Conservation (phyloP, 2,888 invertebrate species). For the Phyllotreta striolata region DNA sequence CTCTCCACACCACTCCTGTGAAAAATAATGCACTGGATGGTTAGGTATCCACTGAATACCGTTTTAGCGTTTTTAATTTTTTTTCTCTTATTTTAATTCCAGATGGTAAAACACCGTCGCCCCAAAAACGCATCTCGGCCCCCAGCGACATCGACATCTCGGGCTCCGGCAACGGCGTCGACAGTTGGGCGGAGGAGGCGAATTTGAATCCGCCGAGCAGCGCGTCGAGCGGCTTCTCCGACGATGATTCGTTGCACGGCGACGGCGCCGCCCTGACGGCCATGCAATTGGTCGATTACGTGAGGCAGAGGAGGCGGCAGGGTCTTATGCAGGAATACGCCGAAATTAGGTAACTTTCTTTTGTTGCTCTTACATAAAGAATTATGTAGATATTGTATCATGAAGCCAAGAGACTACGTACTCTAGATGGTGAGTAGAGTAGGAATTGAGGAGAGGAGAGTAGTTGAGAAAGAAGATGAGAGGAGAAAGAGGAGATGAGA, state of each 20-base stretch:
- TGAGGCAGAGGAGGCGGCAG: slow-evolving; percentile 76
- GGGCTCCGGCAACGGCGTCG: slow-evolving; percentile 56
- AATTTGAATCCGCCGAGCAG: slow-evolving; percentile 75
- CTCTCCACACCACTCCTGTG: too few species aligned
- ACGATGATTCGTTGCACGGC: slow-evolving; percentile 85
- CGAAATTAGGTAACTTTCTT: slow-evolving; percentile 74
- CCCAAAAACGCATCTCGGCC: slow-evolving; percentile 57
- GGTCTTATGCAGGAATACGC: slow-evolving; percentile 89
- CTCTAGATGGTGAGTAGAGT: too few species aligned
- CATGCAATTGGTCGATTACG: slow-evolving; percentile 78
- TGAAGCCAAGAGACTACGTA: too few species aligned
- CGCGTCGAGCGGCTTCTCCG: slow-evolving; percentile 85
- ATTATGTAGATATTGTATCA: too few species aligned
- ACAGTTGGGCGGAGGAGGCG: slow-evolving; percentile 64
- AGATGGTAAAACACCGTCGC: slow-evolving; percentile 58
- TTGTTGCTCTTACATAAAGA: too few species aligned
- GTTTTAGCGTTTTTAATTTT: background rate
- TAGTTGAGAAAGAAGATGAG: too few species aligned
- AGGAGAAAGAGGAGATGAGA: too few species aligned
- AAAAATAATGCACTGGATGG: too few species aligned
- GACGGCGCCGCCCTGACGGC: slow-evolving; percentile 73
- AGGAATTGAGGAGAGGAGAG: too few species aligned
- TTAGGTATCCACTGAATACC: too few species aligned
- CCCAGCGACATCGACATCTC: slow-evolving; percentile 63
- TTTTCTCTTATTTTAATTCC: slow-evolving; percentile 7